These are phyloP conservation scores for Cheilinus undulatus DNA, from an alignment of 2,113 vertebrate genomes.

Conservation along the genomic window DNA sequence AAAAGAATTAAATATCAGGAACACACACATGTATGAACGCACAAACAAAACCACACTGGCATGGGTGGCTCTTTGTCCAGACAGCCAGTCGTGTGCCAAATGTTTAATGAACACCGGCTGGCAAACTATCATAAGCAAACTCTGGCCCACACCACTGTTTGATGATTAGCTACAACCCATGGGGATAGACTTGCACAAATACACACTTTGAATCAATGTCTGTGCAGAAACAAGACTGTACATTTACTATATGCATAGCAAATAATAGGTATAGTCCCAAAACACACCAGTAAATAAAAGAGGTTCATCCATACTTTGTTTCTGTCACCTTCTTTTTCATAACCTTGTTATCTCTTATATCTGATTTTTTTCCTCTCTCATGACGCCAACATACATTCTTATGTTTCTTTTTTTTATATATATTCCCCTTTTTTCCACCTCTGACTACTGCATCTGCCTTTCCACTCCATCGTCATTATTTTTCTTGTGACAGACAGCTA, in stretches of 20 bases:
- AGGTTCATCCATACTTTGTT: slow-evolving; percentile 6
- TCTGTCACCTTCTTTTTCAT: not conserved
- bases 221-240: slow-evolving; percentile 32
- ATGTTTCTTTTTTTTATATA: slow-evolving; percentile 11
- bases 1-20: not conserved
- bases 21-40: slow-evolving; percentile 6
- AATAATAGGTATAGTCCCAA: slow-evolving; percentile 44
- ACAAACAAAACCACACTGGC: slow-evolving; percentile 3
- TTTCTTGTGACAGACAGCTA: slow-evolving; percentile 47
- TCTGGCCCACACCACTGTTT: slow-evolving; percentile 71
- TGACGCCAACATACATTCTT: slow-evolving; percentile 22
- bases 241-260: slow-evolving; percentile 37
- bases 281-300: slow-evolving; percentile 28
- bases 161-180: slow-evolving; percentile 73
- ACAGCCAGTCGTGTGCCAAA: slow-evolving; percentile 67
- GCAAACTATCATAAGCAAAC: slow-evolving; percentile 70
- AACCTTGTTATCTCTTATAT: not conserved
- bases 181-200: slow-evolving; percentile 51
- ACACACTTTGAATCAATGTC: slow-evolving; percentile 53
- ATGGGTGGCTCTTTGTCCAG: slow-evolving; percentile 56
- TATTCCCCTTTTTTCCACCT: slow-evolving; percentile 23
- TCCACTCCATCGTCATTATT: slow-evolving; percentile 38
- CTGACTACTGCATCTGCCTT: slow-evolving; percentile 26
- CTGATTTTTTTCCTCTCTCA: not conserved
- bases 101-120: slow-evolving; percentile 77